Evolutionary conservation across 2,888 invertebrate species (phyloP).

Genomic region (Amblyteles armatorius): DNA sequence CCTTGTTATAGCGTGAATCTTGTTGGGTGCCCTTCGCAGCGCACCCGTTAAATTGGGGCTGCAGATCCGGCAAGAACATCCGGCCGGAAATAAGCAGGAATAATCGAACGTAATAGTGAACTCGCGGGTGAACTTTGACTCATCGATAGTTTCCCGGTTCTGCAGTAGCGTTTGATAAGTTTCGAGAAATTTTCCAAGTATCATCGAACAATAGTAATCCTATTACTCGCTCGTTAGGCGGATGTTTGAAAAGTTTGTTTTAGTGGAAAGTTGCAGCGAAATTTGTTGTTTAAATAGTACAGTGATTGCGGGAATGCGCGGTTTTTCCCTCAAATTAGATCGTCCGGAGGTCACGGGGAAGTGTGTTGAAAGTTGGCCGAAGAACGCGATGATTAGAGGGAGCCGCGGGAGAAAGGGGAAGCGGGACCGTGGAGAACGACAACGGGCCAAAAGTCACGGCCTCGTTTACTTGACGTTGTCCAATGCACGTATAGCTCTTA

Average conservation of each 20-base stretch:
- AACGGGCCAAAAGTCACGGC: conserved; percentile 38
- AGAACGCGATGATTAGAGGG: conserved; percentile 5
- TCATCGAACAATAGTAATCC: background rate
- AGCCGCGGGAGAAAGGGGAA: background rate
- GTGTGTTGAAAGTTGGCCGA: background rate
- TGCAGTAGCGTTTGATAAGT: background rate
- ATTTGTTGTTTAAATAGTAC: background rate
- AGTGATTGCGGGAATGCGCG: background rate
- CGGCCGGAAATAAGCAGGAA: background rate
- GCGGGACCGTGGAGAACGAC: background rate
- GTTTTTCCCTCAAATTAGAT: background rate
- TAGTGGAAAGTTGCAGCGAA: background rate
- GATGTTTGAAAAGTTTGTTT: background rate
- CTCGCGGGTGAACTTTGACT: background rate
- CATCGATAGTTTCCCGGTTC: background rate
- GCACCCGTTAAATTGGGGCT: background rate
- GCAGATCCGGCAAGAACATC: background rate
- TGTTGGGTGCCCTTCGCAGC: background rate
- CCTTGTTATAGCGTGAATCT: background rate
- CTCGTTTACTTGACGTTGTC: conserved; percentile 33
- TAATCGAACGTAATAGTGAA: background rate
- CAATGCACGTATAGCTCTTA: background rate
- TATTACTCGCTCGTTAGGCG: background rate
- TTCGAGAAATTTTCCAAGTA: background rate
- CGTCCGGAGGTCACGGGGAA: background rate